Base-by-base conservation (phyloP, 2,113 vertebrate species). In the Hemibagrus wyckioides region DNA sequence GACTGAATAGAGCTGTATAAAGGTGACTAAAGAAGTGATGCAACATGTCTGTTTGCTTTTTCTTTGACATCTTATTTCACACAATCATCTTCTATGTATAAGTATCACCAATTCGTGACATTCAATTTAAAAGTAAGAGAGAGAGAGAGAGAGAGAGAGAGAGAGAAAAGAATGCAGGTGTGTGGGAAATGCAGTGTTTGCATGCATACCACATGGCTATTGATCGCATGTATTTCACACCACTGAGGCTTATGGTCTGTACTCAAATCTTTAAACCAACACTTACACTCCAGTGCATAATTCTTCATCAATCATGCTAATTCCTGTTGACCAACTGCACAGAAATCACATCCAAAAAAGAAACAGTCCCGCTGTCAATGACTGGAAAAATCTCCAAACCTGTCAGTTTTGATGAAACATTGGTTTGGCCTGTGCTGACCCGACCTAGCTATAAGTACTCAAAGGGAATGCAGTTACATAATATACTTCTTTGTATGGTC, bases 191-290 rank as follows among this genome's bases (percentile, higher is more conserved):
- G 23, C 19, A 25, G 54, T 39, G 33, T 57, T 57, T 23, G 25
- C 28, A 56, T 65, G 17, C 30, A 85, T 52, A 81, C 54, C 41
- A 28, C 39, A 9, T 25, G n/a, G 28, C 85, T 82, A 82, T 59
- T 39, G 48, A 87, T 85, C 39, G n/a, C 36, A 75, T 44, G 33
- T 63, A 54, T 80, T 83, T 83, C 88, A 73, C 82, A 87, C 65
- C 36, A 86, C n/a, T 44, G 30, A 67, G 48, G 52, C 75, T 23
- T 44, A 33, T 54, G 19, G 23, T 54, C 73, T 48, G 56, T 15
- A 44, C 77, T 15, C 44, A 30, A 56, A 83, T 36, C 85, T 69
- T 17, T 30, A 80, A 50, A 81, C 44, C 23, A 52, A 33, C 9
- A 17, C 57, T 54, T 33, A 80, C 81, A 86, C 41, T 81, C 48